Evolutionary conservation across 2,113 vertebrate genomes (phyloP).

Genomic region (Zeus faber): DNA sequence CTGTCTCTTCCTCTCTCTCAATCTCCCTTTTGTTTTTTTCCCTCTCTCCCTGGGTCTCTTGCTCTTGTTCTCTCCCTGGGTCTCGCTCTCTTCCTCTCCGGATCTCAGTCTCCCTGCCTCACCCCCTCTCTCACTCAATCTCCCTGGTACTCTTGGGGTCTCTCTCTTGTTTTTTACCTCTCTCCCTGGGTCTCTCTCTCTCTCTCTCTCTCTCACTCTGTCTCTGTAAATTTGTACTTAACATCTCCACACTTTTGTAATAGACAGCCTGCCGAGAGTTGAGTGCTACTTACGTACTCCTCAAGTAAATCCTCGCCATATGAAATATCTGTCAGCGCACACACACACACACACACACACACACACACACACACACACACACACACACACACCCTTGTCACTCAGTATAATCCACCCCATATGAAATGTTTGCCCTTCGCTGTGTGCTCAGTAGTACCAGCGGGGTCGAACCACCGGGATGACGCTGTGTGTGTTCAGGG

Average conservation of each 20-base stretch:
- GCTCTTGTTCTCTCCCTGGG: background rate
- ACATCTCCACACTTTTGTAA: conserved; percentile 18
- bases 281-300: conserved; percentile 32
- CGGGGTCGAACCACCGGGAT: conserved; percentile 22
- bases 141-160: background rate
- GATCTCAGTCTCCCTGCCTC: background rate
- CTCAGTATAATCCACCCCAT: conserved; percentile 56
- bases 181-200: background rate
- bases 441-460: conserved; percentile 32
- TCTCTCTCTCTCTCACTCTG: background rate
- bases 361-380: conserved; percentile 18
- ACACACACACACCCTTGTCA: conserved; percentile 4
- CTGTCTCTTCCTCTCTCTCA: background rate
- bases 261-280: conserved; percentile 35
- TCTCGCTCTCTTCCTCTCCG: background rate
- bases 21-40: background rate
- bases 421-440: conserved; percentile 61
- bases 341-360: conserved; percentile 11
- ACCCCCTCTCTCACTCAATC: background rate
- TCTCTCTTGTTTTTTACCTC: too few relatives aligned
- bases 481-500: too few relatives aligned
- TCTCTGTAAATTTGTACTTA: conserved; percentile 26
- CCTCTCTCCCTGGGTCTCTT: background rate
- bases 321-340: conserved; percentile 44
- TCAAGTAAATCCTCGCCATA: conserved; percentile 51